phyloP scores from a whole-genome alignment of 2,888 invertebrate species.

The Drosophila quasianomalipes region DNA sequence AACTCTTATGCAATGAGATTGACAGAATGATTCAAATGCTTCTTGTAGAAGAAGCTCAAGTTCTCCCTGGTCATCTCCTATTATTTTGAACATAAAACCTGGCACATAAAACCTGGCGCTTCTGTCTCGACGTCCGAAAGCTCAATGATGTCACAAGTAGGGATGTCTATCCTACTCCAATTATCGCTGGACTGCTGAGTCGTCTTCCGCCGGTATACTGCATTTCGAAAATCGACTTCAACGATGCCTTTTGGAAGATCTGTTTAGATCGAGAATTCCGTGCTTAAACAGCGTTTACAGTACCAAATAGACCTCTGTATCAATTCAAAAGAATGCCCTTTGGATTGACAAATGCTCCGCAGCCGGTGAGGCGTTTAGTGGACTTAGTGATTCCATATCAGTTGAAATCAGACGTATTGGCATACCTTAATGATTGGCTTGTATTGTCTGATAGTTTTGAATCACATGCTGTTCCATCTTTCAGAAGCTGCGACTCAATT shows the following conservation, averaged over 20 bases:
- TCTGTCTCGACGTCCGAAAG: background rate
- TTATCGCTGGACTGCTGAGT: background rate
- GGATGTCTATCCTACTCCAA: too few species aligned
- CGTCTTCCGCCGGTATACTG: background rate
- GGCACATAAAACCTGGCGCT: too few species aligned
- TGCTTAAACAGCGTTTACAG: background rate
- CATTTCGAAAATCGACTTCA: background rate
- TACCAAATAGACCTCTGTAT: background rate
- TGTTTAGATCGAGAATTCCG: background rate
- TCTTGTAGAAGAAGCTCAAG: background rate
- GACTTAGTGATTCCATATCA: background rate
- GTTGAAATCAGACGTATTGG: background rate
- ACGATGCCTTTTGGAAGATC: too few species aligned
- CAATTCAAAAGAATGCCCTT: background rate
- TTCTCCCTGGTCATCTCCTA: background rate
- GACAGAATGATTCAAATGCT: too few species aligned
- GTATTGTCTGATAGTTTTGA: background rate
- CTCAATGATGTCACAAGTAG: background rate
- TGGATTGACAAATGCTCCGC: conserved; percentile 3
- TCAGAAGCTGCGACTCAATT: background rate
- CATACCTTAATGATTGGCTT: background rate
- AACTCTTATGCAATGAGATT: background rate
- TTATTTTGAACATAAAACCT: too few species aligned
- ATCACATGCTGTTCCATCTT: background rate
- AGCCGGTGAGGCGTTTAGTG: conserved; percentile 1